A percentile compares a stretch with the other conserved stretches of the same genome.
phyloP scores from a whole-genome alignment of 2,888 invertebrate genomes.

The Anodontia alba region DNA sequence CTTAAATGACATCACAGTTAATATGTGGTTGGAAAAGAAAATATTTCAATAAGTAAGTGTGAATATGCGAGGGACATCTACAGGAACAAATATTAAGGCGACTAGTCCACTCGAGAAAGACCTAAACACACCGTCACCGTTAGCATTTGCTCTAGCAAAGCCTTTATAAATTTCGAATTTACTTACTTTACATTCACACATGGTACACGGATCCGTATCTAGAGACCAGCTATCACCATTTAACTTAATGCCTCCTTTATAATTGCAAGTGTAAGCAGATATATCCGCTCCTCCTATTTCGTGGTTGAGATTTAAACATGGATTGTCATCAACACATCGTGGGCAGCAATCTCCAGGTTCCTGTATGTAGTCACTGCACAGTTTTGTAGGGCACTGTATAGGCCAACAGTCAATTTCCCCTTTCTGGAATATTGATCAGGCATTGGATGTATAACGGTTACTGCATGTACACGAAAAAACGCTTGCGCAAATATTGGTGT shows the following conservation, averaged over 20 bases:
- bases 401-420: conserved; percentile 96
- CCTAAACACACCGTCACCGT: too few relatives aligned
- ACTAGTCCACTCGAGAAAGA: too few relatives aligned
- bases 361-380: conserved; percentile 88
- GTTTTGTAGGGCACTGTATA: conserved; percentile 91
- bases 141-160: too few relatives aligned
- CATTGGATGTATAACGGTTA: too few relatives aligned
- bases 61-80: too few relatives aligned
- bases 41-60: too few relatives aligned
- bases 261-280: conserved; percentile 66
- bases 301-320: conserved; percentile 65
- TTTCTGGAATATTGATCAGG: conserved; percentile 86
- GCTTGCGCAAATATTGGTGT: background rate
- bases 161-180: too few relatives aligned
- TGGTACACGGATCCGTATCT: conserved; percentile 78
- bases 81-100: too few relatives aligned
- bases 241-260: conserved; percentile 61
- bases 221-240: conserved; percentile 74
- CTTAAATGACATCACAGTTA: too few relatives aligned
- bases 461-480: too few relatives aligned
- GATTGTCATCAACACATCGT: conserved; percentile 87
- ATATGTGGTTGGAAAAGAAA: too few relatives aligned
- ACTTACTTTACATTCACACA: conserved; percentile 82
- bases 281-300: conserved; percentile 71
- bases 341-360: conserved; percentile 90